Base-by-base conservation (phyloP, 2,797 vertebrate species). In the Mustela erminea region DNA sequence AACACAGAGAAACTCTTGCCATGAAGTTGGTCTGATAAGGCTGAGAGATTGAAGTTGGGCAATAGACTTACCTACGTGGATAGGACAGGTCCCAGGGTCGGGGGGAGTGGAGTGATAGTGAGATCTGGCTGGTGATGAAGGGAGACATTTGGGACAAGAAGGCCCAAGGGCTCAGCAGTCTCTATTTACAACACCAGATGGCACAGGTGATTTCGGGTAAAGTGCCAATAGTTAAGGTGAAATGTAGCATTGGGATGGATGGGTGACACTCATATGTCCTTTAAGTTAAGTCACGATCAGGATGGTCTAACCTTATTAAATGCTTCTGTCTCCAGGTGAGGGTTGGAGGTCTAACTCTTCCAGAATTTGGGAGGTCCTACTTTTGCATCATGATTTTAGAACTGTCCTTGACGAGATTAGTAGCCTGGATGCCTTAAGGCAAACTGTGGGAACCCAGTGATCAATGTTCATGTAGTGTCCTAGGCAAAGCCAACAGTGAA, bases 341-440 rank as follows among this genome's bases (percentile, higher is more conserved):
- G 23, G 10, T 60, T 66, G 35, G 43, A 49, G n/a, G 29, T 32
- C 58, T 56, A 64, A 70, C 52, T 17, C 95, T 41, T 38, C 38
- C 3, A 83, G 93, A 68, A 70, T 90, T 87, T 87, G 9, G 18
- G 60, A 97, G 10, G 43, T 68, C 52, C 49, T 78, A 85, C 5
- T 90, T 92, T 87, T 85, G 12, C 29, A 72, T 27, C 27, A 84
- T 95, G 75, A 78, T 78, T 80, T 96, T 32, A 87, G 68, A 95
- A 78, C 27, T 8, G 10, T 56, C 46, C 27, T 83, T 86, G 7
- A 35, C 88, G 38, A 94, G 78, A 54, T 62, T 68, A 85, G 41
- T 6, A 96, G 43, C 68, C 64, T 74, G 25, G 23, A 41, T 43
- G 41, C 35, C 60, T 68, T 64, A 70, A 93, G 49, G 49, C 17